phyloP scores from a whole-genome alignment of 2,888 invertebrate genomes.

The Achlya flavicornis region DNA sequence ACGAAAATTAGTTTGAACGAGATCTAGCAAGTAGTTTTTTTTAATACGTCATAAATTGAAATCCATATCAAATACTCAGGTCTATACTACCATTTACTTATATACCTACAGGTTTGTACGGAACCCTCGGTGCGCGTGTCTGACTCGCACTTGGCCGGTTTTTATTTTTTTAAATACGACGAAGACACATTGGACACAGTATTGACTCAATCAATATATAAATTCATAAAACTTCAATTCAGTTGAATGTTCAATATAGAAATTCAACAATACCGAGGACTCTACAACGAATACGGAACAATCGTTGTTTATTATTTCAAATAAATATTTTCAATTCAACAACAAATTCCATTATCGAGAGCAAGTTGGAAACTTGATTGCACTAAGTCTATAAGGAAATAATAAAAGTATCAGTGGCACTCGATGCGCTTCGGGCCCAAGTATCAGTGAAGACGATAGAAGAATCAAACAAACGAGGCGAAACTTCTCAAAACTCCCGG shows the following conservation, averaged over 20 bases:
- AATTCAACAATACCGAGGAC: neutral
- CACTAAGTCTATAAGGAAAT: constrained; percentile 63
- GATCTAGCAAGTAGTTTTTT: too few relatives aligned
- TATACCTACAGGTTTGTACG: too few relatives aligned
- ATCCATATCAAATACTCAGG: too few relatives aligned
- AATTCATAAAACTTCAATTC: neutral
- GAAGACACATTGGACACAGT: too few relatives aligned
- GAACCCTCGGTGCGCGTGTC: too few relatives aligned
- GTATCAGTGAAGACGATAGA: constrained; percentile 58
- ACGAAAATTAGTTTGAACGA: too few relatives aligned
- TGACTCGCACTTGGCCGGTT: too few relatives aligned
- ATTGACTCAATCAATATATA: neutral
- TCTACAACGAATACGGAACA: neutral
- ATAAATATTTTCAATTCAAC: constrained; percentile 14
- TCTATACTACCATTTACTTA: too few relatives aligned
- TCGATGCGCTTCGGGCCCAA: constrained; percentile 47
- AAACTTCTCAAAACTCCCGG: constrained; percentile 65
- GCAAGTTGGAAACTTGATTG: constrained; percentile 54
- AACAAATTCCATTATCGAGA: constrained; percentile 51
- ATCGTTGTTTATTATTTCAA: constrained; percentile 1
- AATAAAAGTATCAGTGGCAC: constrained; percentile 72
- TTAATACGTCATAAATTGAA: too few relatives aligned
- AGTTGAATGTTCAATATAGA: neutral
- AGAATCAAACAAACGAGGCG: constrained; percentile 68
- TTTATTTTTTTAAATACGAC: too few relatives aligned